These are phyloP conservation scores for Chrysochloris asiatica DNA, from an alignment of 2,113 vertebrate genomes.

Conservation along the genomic window DNA sequence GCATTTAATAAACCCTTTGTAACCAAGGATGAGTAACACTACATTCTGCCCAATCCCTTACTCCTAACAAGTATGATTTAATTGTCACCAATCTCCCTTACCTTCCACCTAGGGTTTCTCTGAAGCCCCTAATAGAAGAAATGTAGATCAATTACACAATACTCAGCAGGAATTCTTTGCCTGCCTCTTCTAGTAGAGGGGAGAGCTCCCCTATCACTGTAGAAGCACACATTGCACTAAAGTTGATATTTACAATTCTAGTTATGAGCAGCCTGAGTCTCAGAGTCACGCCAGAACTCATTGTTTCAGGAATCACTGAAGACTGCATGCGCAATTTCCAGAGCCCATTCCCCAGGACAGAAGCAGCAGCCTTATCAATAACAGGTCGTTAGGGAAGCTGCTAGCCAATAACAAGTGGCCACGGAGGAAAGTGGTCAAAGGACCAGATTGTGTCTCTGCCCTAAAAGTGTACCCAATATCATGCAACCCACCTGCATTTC, in stretches of 20 bases:
- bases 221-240: too few relatives aligned
- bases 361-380: too few relatives aligned
- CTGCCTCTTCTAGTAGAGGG: neutral
- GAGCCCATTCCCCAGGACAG: too few relatives aligned
- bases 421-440: too few relatives aligned
- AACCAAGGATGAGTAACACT: neutral
- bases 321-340: neutral
- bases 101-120: neutral
- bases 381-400: too few relatives aligned
- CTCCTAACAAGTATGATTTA: neutral
- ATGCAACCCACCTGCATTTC: too few relatives aligned
- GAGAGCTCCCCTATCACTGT: fast-evolving
- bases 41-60: neutral
- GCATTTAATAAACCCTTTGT: neutral
- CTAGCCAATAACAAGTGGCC: too few relatives aligned
- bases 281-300: neutral
- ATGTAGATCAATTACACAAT: neutral
- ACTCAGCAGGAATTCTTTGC: neutral
- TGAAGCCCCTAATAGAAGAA: neutral
- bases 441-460: too few relatives aligned
- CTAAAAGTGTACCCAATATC: too few relatives aligned
- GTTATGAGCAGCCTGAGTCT: neutral
- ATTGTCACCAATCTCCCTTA: neutral
- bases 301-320: neutral
- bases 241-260: neutral